Percentiles rank a stretch among this genome's conserved stretches.
Conservation (phyloP, 2,113 vertebrate species). For the Cyprinodon brontotheroides region DNA sequence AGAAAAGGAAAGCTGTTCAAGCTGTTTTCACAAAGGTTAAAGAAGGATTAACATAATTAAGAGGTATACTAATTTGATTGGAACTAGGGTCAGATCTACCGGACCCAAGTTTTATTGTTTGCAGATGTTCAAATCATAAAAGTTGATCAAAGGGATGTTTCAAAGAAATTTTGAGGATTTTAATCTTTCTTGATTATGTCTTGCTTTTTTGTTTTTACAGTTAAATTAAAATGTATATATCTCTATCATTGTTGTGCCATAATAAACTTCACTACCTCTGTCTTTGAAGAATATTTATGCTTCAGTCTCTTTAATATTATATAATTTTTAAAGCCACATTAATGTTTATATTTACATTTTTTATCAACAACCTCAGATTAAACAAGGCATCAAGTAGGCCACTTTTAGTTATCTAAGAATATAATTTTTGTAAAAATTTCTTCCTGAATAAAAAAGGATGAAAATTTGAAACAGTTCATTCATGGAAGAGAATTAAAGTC, state of each 20-base stretch:
- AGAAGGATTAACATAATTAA: not conserved
- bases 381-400: not conserved
- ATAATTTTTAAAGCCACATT: not conserved
- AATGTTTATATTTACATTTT: not conserved
- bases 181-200: slow-evolving; percentile 39
- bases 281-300: not conserved
- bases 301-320: not conserved
- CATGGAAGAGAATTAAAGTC: not conserved
- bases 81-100: not conserved
- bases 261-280: not conserved
- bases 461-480: not conserved
- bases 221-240: slow-evolving; percentile 26
- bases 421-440: not conserved
- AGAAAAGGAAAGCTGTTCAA: not conserved
- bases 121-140: slow-evolving; percentile 9
- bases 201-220: slow-evolving; percentile 1
- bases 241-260: slow-evolving; percentile 20
- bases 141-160: slow-evolving; percentile 62
- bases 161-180: slow-evolving; percentile 54
- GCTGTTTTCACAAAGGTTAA: not conserved
- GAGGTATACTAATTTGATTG: not conserved
- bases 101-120: not conserved
- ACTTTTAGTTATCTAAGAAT: not conserved
- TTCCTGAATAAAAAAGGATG: not conserved
- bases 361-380: not conserved